Evolutionary conservation across 2,113 vertebrate species (phyloP), one percentile per base, ranked within the genome.

Genomic region (Coregonus clupeaformis): DNA sequence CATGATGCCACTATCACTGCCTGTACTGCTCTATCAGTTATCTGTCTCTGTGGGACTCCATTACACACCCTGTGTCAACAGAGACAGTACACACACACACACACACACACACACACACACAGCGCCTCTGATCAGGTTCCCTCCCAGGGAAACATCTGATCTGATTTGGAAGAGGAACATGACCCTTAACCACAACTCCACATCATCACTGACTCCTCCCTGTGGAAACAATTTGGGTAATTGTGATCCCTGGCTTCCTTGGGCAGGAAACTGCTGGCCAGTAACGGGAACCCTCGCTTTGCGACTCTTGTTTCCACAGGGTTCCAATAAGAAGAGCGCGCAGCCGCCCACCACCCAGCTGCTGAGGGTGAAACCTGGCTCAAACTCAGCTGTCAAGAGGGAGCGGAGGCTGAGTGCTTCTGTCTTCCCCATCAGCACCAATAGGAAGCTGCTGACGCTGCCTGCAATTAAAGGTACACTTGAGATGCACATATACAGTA

Each of bases 381-480:
- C 93, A 71, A 95, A 94, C 85, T 90, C 93, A 16, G 86, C 89
- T 20, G 67, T 87, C 85, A 98, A 95, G 94, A 96, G 92, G 78
- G 96, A 98, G 77, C 97, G 94, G 72, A 94, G 96, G 18, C 95
- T 95, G 74, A 98, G 94, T 89, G 95, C 95, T 71, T 96, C 96
- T 68, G 92, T 93, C 74, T 96, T 97, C 81, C 95, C 92, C n/a
- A 87, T 94, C 87, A 96, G 92, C 88, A 93, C 89, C 86, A 96
- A 95, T 84, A 92, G 96, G 86, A 97, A 99, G 83, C 94, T 99
- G 27, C 95, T 97, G 18, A 96, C 95, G 75, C 94, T 98, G 65
- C 87, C 91, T 3, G 89, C 92, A 71, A 90, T 99, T 45, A 94
- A 95, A 95, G 97, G 97, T 98, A 94, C 67, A 76, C 72, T 22